phyloP scores from a whole-genome alignment of 2,113 vertebrate species.

The Macquaria australasica region DNA sequence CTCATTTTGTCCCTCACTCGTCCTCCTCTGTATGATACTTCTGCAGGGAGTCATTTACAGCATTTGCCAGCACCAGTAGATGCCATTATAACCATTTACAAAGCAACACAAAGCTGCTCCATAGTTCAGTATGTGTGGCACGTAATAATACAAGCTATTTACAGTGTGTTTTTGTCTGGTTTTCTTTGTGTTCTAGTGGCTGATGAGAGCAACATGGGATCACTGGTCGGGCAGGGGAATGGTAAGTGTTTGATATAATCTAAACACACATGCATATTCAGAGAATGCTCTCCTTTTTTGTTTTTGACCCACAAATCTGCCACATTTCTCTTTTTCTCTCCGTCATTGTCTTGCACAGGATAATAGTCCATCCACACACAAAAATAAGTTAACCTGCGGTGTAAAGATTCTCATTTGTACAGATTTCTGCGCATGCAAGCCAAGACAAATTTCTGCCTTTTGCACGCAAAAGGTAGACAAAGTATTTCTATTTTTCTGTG shows the following conservation, averaged over 20 bases:
- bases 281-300: not conserved
- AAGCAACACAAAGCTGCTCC: conserved; percentile 20
- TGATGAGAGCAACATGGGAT: conserved; percentile 91
- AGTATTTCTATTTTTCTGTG: not conserved
- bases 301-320: not conserved
- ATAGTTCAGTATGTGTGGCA: not conserved
- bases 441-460: too few relatives aligned
- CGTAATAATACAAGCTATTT: conserved; percentile 9
- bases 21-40: conserved; percentile 7
- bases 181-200: conserved; percentile 83
- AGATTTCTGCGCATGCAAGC: too few relatives aligned
- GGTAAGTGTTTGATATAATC: conserved; percentile 59
- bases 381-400: not conserved
- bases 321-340: not conserved
- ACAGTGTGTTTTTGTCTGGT: conserved; percentile 14
- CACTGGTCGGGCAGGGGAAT: conserved; percentile 80
- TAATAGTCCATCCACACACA: not conserved
- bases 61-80: conserved; percentile 9
- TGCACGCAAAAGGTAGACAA: too few relatives aligned
- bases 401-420: conserved; percentile 3
- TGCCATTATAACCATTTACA: conserved; percentile 32
- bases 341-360: not conserved
- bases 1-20: conserved; percentile 23
- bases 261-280: not conserved
- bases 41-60: conserved; percentile 47